Percentiles rank a stretch among this genome's conserved stretches.
phyloP scores from a whole-genome alignment of 2,888 invertebrate genomes.

The Pheosia tremula region DNA sequence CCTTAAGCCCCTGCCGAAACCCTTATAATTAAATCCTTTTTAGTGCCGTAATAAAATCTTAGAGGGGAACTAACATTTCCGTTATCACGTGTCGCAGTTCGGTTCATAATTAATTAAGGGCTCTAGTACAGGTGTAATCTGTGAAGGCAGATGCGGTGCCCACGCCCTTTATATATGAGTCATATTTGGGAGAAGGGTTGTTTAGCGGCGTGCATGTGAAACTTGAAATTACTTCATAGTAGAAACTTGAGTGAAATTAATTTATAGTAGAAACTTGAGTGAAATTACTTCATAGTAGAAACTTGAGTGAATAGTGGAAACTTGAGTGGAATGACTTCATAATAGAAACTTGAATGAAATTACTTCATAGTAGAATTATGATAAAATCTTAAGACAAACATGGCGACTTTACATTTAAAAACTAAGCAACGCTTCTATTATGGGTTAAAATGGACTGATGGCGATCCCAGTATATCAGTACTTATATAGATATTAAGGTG shows the following conservation, averaged over 20 bases:
- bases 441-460: too few species aligned
- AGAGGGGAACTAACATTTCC: slow-evolving; percentile 45
- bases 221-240: neutral
- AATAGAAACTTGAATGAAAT: neutral
- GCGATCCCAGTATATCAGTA: too few species aligned
- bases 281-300: neutral
- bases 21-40: slow-evolving; percentile 53
- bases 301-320: neutral
- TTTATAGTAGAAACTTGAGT: too few species aligned
- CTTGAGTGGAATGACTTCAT: neutral
- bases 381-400: too few species aligned
- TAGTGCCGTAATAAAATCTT: slow-evolving; percentile 43
- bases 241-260: neutral
- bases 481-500: too few species aligned
- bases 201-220: neutral
- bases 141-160: slow-evolving; percentile 34
- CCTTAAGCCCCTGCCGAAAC: slow-evolving; percentile 25
- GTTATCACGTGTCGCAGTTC: slow-evolving; percentile 51
- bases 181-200: slow-evolving; percentile 3
- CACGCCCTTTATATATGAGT: slow-evolving; percentile 10
- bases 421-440: too few species aligned
- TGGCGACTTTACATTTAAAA: too few species aligned
- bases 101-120: slow-evolving; percentile 51
- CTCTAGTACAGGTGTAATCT: slow-evolving; percentile 38
- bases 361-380: too few species aligned